Evolutionary conservation across 1,140 invertebrate species (phyloP), one percentile per base, ranked within the genome.

Genomic region (Metopolophium dirhodum): DNA sequence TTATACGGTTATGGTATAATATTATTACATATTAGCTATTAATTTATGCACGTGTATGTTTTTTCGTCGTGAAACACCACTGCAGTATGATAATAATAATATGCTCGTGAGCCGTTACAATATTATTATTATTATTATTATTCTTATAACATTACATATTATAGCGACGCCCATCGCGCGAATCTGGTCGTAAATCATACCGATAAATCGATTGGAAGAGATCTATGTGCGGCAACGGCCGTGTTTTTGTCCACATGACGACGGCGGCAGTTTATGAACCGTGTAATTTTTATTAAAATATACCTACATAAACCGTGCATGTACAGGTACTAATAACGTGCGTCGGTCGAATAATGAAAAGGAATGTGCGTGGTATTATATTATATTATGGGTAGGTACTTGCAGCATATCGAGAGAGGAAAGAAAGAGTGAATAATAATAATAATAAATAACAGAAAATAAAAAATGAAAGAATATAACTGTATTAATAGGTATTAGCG

Each of bases 381-480:
- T 26, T 49, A 49, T 51, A 51, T 18, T 20, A 51, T 51, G 18
- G 14, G 14, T 51, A 51, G 14, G 49, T 51, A 20, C 49, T 20
- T 51, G 45, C 45, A 8, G 45, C 7, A 0, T 47, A 51, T 51
- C 18, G 51, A 20, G 87, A 88, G 86, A 54, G 7, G 20, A 37
- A 57, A 45, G 20, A 89, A 37, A 54, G 20, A 89, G 61, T 68
- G 61, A 68, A 68, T 68, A n/a, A 61, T 61, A 61, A 30, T 61
- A 61, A 47, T 47, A 35, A 51, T 7, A 51, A 35, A 37, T 35
- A 14, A n/a, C 7, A 37, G 54, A 54, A 54, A 54, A 47, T 14
- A 30, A 87, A 89, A 54, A 54, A 47, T 14, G 45, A 87, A 89
- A 89, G 49, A 89, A 88, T 88, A 88, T 88, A 88, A 88, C 47